phyloP scores from a whole-genome alignment of 2,113 vertebrate genomes.

The Prunella fulvescens region DNA sequence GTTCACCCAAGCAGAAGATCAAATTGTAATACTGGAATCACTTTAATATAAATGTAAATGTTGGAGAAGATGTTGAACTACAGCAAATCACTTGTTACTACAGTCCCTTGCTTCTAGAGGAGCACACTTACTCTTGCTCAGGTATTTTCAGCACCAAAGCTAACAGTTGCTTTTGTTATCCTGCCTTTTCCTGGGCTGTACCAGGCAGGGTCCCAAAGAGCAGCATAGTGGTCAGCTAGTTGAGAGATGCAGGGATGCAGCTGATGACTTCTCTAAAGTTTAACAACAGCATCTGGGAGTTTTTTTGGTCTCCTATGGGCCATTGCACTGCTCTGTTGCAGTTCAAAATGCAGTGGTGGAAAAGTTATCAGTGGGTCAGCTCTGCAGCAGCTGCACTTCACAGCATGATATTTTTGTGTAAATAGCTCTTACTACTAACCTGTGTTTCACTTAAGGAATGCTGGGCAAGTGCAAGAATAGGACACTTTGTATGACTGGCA shows the following conservation, averaged over 20 bases:
- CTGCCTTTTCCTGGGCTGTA: background rate
- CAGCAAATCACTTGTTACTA: background rate
- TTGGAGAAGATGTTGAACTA: background rate
- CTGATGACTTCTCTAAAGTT: background rate
- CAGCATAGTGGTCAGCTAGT: background rate
- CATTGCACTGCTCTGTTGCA: background rate
- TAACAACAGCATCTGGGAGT: background rate
- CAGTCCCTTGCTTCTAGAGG: background rate
- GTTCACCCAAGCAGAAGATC: background rate
- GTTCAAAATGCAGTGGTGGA: background rate
- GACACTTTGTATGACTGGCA: background rate
- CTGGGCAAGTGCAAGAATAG: background rate
- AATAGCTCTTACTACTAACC: background rate
- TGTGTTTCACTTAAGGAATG: background rate
- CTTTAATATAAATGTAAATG: background rate
- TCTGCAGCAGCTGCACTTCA: background rate
- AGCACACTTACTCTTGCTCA: background rate
- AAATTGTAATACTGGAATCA: background rate
- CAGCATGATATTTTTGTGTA: fast-evolving
- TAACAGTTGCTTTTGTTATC: background rate
- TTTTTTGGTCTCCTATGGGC: background rate
- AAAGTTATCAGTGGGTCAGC: background rate
- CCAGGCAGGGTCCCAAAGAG: background rate
- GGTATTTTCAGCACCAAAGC: background rate
- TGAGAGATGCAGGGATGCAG: background rate